A percentile compares a stretch with the other conserved stretches of the same genome.
These are phyloP conservation scores for Oscheius sp. DNA, from an alignment of 2,888 invertebrate species.

Conservation along the genomic window DNA sequence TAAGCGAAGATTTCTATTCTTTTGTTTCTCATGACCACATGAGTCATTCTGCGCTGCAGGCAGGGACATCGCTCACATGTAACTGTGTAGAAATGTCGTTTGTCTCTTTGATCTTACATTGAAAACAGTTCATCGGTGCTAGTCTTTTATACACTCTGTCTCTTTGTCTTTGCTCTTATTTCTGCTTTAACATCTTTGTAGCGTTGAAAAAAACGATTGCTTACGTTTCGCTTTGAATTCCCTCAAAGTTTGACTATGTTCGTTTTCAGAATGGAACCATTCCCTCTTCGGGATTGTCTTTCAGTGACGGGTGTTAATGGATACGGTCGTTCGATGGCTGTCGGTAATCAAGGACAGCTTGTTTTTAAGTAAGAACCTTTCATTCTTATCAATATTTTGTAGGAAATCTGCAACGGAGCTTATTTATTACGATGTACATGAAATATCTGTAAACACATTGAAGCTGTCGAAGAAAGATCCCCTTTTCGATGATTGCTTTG, in stretches of 20 bases:
- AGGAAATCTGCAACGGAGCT: conserved; percentile 34
- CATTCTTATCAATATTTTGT: conserved; percentile 3
- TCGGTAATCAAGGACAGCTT: conserved; percentile 31
- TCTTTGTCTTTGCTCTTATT: too few relatives aligned
- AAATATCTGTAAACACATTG: conserved; percentile 10
- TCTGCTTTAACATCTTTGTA: too few relatives aligned
- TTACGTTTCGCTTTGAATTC: too few relatives aligned
- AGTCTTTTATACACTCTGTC: too few relatives aligned
- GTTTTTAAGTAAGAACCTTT: conserved; percentile 34
- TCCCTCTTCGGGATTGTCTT: conserved; percentile 32
- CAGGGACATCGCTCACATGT: too few relatives aligned
- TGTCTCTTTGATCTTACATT: too few relatives aligned
- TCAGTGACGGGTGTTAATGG: conserved; percentile 34
- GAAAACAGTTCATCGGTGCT: too few relatives aligned
- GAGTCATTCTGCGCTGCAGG: too few relatives aligned
- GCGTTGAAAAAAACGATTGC: too few relatives aligned
- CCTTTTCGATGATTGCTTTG: conserved; percentile 32
- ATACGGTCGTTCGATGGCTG: conserved; percentile 34
- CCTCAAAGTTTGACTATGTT: neutral
- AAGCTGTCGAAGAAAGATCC: conserved; percentile 36
- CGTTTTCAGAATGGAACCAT: conserved; percentile 32
- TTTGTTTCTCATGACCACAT: too few relatives aligned
- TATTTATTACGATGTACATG: conserved; percentile 36
- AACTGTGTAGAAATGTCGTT: too few relatives aligned
- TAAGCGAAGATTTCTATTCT: too few relatives aligned